Conservation (phyloP, 2,113 vertebrate genomes). For the Corynorhinus townsendii region DNA sequence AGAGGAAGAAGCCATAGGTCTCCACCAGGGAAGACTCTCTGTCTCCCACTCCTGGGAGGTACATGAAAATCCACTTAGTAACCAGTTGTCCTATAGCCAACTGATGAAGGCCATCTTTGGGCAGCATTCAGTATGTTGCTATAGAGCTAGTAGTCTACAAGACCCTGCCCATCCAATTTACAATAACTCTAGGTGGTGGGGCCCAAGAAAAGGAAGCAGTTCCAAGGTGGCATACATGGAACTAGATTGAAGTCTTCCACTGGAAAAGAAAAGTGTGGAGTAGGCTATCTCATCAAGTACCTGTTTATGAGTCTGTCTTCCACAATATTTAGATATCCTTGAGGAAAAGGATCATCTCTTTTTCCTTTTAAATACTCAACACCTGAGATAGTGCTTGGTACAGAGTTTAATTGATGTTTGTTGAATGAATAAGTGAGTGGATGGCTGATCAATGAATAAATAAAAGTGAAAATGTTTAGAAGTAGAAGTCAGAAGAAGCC, state of each 20-base stretch:
- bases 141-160: background rate
- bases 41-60: background rate
- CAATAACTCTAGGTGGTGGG: background rate
- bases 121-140: background rate
- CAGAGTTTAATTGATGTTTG: background rate
- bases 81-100: background rate
- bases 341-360: background rate
- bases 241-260: background rate
- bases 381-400: background rate
- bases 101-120: background rate
- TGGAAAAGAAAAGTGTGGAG: background rate
- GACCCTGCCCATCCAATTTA: background rate
- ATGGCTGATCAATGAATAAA: background rate
- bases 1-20: background rate
- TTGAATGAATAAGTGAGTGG: background rate
- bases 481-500: background rate
- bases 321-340: background rate
- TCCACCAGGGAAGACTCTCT: background rate
- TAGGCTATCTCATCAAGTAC: fast-evolving
- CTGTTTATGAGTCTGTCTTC: background rate
- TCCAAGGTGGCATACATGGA: background rate
- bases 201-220: background rate
- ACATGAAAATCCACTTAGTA: background rate
- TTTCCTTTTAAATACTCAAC: background rate
- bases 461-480: background rate